Conservation (phyloP, 1,140 invertebrate species). For the Euborellia annulipes region DNA sequence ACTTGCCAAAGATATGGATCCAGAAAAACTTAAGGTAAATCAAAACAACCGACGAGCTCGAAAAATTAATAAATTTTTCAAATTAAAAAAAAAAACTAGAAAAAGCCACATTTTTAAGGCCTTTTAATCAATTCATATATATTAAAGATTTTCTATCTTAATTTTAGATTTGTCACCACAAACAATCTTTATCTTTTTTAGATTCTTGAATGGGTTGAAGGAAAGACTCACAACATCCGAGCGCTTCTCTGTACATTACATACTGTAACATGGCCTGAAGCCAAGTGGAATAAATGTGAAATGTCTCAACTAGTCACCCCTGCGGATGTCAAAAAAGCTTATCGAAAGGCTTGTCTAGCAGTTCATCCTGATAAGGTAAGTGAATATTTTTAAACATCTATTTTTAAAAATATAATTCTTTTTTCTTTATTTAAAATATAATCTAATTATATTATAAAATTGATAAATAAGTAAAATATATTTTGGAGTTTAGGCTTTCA, state of each 20-base stretch:
- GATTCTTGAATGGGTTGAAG: conserved; percentile 73
- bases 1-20: conserved; percentile 74
- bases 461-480: no score
- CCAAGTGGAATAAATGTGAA: conserved; percentile 79
- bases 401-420: no score
- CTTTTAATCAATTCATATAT: background rate
- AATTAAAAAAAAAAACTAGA: conserved; percentile 1
- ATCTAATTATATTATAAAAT: no score
- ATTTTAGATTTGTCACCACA: background rate
- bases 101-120: no score
- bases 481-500: no score
- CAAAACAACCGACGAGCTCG: conserved; percentile 24
- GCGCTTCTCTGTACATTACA: conserved; percentile 88
- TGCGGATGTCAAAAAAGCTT: conserved; percentile 89
- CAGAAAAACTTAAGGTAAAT: conserved; percentile 70
- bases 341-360: conserved; percentile 86
- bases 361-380: conserved; percentile 96
- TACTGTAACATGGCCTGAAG: conserved; percentile 85
- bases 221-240: conserved; percentile 92
- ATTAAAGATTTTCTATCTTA: background rate
- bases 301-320: conserved; percentile 86
- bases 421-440: no score
- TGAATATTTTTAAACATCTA: no score
- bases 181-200: conserved; percentile 18
- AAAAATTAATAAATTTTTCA: conserved; percentile 7